Evolutionary conservation across 2,888 invertebrate species (phyloP), one percentile per base, ranked within the genome.

Genomic region (Archips xylosteana): DNA sequence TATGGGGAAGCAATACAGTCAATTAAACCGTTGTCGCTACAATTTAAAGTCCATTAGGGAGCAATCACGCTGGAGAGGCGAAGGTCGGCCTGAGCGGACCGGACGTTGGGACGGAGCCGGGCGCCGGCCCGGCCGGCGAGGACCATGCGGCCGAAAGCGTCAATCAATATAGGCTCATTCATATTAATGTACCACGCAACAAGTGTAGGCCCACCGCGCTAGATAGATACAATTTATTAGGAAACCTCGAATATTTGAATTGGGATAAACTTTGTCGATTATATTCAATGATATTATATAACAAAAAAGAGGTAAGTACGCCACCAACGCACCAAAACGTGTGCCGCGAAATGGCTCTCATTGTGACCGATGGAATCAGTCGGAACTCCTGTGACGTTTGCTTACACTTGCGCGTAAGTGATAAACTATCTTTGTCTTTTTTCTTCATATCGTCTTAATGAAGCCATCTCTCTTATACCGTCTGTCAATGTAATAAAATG

Each of bases 21-120:
- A 87, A 87, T 87, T 81, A 82, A 82, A 82, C 75, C 80, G 82
- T 82, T 79, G 81, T 80, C 78, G 81, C 76, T 81, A 84, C 88
- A 89, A 88, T 92, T 90, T 88, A 88, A 89, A 90, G 86, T 79
- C 86, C 87, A 90, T 91, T 91, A 89, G 79, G 77, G 75, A 79
- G 83, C 87, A 89, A 89, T 89, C 87, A 85, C 78, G 79, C 77
- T 78, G 66, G 79, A 80, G 81, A 77, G 76, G 71, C 75, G 77
- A 80, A 83, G 82, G 83, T 82, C 80, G 71, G 54, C 68, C 62
- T 65, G 59, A 64, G 61, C 62, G 47, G 63, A 47, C 23, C 45
- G 60, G 64, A 69, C 57, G 32, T 10, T 10, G 63, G 64, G 63
- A 73, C 70, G 60, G 74, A 69, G 71, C 65, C 70, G 72, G 66